phyloP scores from a whole-genome alignment of 2,797 vertebrate species.

The Serranus cabrilla region DNA sequence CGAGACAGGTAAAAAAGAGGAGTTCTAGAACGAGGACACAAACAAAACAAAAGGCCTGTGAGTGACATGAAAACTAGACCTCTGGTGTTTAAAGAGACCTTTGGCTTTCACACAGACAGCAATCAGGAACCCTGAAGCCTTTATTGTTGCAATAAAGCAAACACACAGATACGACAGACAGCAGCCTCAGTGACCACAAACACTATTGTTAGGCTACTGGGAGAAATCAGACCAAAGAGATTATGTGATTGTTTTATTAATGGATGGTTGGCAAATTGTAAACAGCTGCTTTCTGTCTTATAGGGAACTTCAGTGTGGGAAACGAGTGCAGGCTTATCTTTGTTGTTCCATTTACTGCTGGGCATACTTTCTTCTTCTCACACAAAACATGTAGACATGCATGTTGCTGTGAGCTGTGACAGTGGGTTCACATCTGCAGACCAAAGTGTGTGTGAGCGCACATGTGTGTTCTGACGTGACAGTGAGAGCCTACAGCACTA shows the following conservation, averaged over 20 bases:
- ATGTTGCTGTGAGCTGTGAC: slow-evolving; percentile 6
- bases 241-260: slow-evolving; percentile 45
- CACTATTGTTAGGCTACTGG: background rate
- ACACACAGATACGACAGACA: slow-evolving; percentile 30
- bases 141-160: slow-evolving; percentile 45
- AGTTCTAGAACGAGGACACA: background rate
- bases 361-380: background rate
- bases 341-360: background rate
- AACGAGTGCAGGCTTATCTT: background rate
- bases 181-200: slow-evolving; percentile 17
- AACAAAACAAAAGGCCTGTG: background rate
- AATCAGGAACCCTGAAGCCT: slow-evolving; percentile 19
- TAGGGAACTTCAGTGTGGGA: background rate
- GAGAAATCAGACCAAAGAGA: slow-evolving; percentile 29
- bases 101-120: background rate
- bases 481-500: slow-evolving; percentile 30
- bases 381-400: background rate
- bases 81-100: slow-evolving; percentile 4
- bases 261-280: slow-evolving; percentile 27
- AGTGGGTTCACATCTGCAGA: slow-evolving; percentile 32
- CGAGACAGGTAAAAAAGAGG: background rate
- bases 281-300: slow-evolving; percentile 41
- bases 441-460: slow-evolving; percentile 13
- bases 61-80: background rate
- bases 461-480: slow-evolving; percentile 19